A percentile compares a stretch with the other conserved stretches of the same genome.
These are phyloP conservation scores for Cryptoblepharus egeriae DNA, from an alignment of 2,797 vertebrate genomes.

Conservation along the genomic window DNA sequence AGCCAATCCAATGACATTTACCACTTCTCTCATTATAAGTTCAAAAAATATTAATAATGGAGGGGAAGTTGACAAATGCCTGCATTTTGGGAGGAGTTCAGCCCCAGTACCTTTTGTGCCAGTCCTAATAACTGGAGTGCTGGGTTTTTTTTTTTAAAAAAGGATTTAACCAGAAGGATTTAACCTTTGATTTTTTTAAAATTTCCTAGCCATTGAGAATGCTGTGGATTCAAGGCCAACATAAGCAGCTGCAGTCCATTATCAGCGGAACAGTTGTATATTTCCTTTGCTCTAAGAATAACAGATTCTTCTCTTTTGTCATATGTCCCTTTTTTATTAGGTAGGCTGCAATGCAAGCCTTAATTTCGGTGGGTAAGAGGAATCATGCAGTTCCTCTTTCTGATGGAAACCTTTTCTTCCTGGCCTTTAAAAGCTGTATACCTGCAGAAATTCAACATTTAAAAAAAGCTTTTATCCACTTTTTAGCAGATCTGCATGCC, in stretches of 20 bases:
- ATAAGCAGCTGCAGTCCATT: neutral
- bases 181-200: neutral
- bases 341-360: neutral
- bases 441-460: neutral
- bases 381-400: neutral
- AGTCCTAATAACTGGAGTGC: too few relatives aligned
- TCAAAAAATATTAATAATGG: neutral
- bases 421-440: neutral
- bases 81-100: too few relatives aligned
- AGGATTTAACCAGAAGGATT: neutral
- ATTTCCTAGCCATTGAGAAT: neutral
- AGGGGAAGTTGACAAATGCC: neutral
- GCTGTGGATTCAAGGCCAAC: neutral
- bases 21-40: neutral
- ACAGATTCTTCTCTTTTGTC: neutral
- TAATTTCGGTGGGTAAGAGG: too few relatives aligned
- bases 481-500: too few relatives aligned
- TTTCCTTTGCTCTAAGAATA: neutral
- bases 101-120: too few relatives aligned
- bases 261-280: neutral
- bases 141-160: neutral
- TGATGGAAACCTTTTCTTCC: neutral
- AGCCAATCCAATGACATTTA: neutral
- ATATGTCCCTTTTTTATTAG: too few relatives aligned
- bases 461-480: neutral